Conservation (phyloP, 2,797 vertebrate species). For the Fringilla coelebs region DNA sequence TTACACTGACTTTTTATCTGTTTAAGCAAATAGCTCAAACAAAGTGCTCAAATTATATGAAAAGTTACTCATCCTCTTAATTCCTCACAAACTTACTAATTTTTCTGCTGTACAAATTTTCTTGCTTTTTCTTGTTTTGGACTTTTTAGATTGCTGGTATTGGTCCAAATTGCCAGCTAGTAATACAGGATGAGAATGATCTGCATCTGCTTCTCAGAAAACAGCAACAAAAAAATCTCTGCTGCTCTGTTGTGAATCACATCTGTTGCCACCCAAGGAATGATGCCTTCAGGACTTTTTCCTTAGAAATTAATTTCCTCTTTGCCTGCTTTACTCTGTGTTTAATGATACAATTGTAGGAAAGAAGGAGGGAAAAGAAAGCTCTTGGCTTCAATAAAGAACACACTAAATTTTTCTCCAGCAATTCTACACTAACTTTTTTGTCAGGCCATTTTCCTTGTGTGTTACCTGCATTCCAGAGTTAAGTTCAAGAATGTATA, state of each 20-base stretch:
- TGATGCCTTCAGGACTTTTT: conserved; percentile 58
- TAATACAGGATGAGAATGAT: conserved; percentile 1
- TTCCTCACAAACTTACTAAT: background rate
- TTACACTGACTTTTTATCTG: background rate
- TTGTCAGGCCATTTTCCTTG: background rate
- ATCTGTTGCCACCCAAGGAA: conserved; percentile 56
- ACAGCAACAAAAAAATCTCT: background rate
- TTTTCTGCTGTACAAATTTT: background rate
- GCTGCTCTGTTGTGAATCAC: conserved; percentile 22
- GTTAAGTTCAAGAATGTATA: background rate
- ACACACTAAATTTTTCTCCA: background rate
- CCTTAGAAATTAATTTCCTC: conserved; percentile 56
- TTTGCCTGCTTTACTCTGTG: conserved; percentile 63
- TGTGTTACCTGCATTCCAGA: background rate
- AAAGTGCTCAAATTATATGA: background rate
- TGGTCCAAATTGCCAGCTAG: background rate
- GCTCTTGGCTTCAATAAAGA: conserved; percentile 9
- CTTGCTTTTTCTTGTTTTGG: background rate
- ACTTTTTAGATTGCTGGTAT: background rate
- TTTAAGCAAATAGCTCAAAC: background rate
- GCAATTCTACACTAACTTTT: background rate
- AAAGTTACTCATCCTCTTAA: background rate
- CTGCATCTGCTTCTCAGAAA: conserved; percentile 38
- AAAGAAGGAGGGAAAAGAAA: background rate
- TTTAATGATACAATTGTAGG: conserved; percentile 54